Base-by-base conservation (phyloP, 2,113 vertebrate genomes). In the Trogon melanurus region DNA sequence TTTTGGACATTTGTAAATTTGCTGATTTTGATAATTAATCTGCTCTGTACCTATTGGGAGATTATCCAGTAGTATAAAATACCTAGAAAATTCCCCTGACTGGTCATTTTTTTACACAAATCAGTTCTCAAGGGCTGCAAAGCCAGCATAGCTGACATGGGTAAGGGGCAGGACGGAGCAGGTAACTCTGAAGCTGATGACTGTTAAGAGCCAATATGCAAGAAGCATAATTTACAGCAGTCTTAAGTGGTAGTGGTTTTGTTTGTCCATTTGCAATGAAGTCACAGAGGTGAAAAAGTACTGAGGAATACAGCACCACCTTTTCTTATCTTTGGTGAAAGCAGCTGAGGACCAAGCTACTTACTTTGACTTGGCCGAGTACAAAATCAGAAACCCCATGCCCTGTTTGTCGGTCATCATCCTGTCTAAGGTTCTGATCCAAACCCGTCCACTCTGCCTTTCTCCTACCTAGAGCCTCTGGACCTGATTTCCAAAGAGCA, bases 321-420 rank as follows among this genome's bases (percentile, higher is more conserved):
- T 73, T 78, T 30, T 48, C 73, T 76, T 25, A 19, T 7, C 61
- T 79, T 79, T 71, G 16, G 5, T 83, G 48, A 79, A 78, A 85
- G 5, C 51, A 81, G 15, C 41, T 57, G 45, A 65, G 25, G 19
- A 50, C 30, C 0, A 2, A 93, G 21, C 20, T 0, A 0, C 57
- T 90, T 53, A 17, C 9, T 75, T 78, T 54, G n/a, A 29, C 11
- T 89, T 67, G 41, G 18, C 13, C 12, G 62, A 50, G 23, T 66
- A 53, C 26, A 48, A 61, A 78, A 61, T 62, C 41, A 71, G 56
- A 79, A 88, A 53, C 36, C 10, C 34, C n/a, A 45, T 14, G 10
- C 8, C 2, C 14, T 61, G 8, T 73, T 51, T 61, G 5, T 79
- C 21, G 50, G 51, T 38, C 6, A 4, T 23, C 22, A 27, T 69